Base-by-base conservation (phyloP, 2,888 invertebrate genomes). In the Campopleginae sp. region DNA sequence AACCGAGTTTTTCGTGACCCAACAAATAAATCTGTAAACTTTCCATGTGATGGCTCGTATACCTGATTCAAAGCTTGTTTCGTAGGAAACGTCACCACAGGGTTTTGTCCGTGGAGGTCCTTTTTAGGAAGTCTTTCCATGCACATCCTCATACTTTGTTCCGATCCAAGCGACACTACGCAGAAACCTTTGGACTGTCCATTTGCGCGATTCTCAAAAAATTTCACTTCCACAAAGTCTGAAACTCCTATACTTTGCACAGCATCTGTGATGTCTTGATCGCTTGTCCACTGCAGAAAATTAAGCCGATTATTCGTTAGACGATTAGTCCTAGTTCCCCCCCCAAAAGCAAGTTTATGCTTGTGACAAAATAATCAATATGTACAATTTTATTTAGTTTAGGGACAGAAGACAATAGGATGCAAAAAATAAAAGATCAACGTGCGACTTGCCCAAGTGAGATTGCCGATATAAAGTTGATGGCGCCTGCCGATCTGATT, bases 111-210 rank as follows among this genome's bases (percentile, higher is more conserved):
- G 92, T 99, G 99, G 79, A 99, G 95, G 92, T 98, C 98, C 93
- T 98, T 98, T 94, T 98, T 98, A n/a, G 98, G 97, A 87, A 99
- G 95, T 89, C 98, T 96, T 89, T 99, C 99, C 96, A 99, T 96
- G 84, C 98, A 97, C 91, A 96, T 95, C 80, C 98, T 95, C 94
- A 98, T 96, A 89, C 99, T 98, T 87, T 96, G 95, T 91, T 99
- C 99, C 0, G 99, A 98, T 19, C 98, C 98, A 88, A 99, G 95
- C 1, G 98, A 98, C 89, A 99, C 97, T 72, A 99, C 97, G 93
- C 99, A 99, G 95, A 99, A 99, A 44, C 99, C 98, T 95, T 99
- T 99, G 0, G 98, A 99, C 94, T 99, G 99, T 38, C 99, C 99
- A 95, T 99, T 99, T 48, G 98, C 97, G 91, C 99, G 96, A 95